Conservation (phyloP, 2,113 vertebrate species). For the Cisticola juncidis region DNA sequence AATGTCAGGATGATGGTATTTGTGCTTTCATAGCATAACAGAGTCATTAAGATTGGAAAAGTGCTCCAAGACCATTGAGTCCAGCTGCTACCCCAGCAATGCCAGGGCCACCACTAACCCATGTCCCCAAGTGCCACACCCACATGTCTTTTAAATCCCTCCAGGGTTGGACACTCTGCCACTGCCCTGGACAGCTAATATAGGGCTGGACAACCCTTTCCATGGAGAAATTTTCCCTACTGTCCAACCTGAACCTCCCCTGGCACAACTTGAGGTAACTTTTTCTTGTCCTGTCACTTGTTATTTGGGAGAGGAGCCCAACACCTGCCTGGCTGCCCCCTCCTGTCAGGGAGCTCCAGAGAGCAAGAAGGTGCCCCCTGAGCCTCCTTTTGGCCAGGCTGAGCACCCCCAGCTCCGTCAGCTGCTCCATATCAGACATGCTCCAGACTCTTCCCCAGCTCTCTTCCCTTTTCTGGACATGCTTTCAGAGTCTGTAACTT, state of each 20-base stretch:
- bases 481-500: neutral
- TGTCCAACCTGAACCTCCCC: neutral
- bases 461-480: neutral
- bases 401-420: neutral
- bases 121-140: neutral
- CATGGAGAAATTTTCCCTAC: neutral
- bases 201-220: neutral
- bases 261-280: neutral
- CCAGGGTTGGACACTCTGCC: neutral
- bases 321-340: neutral
- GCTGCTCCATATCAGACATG: neutral
- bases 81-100: neutral
- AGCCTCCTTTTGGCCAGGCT: neutral
- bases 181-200: neutral
- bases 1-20: neutral
- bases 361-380: neutral
- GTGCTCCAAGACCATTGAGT: neutral
- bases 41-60: neutral
- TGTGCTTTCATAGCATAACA: neutral
- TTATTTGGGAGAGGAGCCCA: neutral
- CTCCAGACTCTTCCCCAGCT: neutral
- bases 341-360: neutral
- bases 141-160: neutral
- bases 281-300: neutral
- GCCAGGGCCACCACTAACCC: neutral